Evolutionary conservation across 2,888 invertebrate genomes (phyloP).

Genomic region (Sinopyrophorus schimmeli): DNA sequence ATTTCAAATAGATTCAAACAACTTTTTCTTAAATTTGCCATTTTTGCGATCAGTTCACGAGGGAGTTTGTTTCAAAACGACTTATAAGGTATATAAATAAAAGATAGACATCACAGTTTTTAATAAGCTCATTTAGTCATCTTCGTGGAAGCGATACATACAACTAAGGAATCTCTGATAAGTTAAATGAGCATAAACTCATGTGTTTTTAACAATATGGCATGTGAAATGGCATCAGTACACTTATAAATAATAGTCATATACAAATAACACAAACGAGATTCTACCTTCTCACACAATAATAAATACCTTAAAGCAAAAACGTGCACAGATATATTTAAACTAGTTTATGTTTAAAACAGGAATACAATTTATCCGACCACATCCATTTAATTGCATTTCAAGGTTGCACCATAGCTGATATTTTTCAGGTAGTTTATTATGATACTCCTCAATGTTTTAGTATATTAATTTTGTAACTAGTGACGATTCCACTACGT

Average conservation of each 20-base stretch:
- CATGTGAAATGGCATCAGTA: conserved; percentile 48
- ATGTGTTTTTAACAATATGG: conserved; percentile 48
- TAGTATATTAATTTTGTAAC: conserved; percentile 1
- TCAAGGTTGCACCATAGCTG: conserved; percentile 24
- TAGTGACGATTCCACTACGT: conserved; percentile 2
- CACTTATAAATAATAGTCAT: conserved; percentile 42
- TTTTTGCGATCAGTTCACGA: not conserved
- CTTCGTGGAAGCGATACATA: conserved; percentile 53
- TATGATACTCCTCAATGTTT: not conserved
- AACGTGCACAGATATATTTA: conserved; percentile 30
- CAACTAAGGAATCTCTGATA: conserved; percentile 51
- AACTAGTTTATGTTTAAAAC: conserved; percentile 21
- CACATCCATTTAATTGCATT: conserved; percentile 7
- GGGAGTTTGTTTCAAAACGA: not conserved
- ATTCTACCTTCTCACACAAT: conserved; percentile 35
- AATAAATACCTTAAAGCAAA: conserved; percentile 34
- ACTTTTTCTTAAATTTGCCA: not conserved
- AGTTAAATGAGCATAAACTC: conserved; percentile 38
- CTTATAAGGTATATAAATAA: conserved; percentile 5
- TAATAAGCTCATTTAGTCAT: conserved; percentile 55
- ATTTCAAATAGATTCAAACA: too few species aligned
- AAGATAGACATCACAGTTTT: conserved; percentile 35
- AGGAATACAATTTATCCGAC: conserved; percentile 16
- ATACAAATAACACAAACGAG: conserved; percentile 41
- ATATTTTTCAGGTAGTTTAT: conserved; percentile 1